Conservation (phyloP, 2,113 vertebrate species). For the Grus americana region DNA sequence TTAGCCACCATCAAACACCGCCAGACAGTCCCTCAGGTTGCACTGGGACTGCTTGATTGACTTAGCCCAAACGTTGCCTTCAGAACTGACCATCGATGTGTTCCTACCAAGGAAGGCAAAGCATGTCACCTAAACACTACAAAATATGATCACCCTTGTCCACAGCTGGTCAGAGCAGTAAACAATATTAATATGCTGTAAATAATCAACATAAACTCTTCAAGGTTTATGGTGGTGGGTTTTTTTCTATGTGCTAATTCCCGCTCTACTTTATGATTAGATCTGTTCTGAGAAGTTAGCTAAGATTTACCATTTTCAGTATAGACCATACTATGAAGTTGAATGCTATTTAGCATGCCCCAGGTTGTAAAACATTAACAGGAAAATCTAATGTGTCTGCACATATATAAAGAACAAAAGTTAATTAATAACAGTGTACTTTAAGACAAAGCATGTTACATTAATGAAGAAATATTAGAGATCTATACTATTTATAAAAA, state of each 20-base stretch:
- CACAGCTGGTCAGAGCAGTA: background rate
- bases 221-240: background rate
- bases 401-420: background rate
- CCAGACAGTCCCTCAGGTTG: background rate
- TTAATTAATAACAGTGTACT: background rate
- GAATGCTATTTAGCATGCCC: background rate
- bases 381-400: background rate
- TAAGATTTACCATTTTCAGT: conserved; percentile 26
- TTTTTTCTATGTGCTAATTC: background rate
- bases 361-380: conserved; percentile 25
- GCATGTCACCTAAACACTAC: background rate
- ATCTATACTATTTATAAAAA: background rate
- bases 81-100: background rate
- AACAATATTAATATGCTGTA: background rate
- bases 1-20: background rate
- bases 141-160: background rate
- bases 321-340: background rate
- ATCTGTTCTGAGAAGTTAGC: background rate
- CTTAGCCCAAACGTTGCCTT: rapidly evolving
- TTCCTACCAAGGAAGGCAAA: background rate
- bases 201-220: background rate
- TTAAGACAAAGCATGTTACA: background rate
- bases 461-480: background rate
- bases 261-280: background rate
- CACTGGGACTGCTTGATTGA: background rate